phyloP scores from a whole-genome alignment of 2,888 invertebrate species.

The Eristalis arbustorum region DNA sequence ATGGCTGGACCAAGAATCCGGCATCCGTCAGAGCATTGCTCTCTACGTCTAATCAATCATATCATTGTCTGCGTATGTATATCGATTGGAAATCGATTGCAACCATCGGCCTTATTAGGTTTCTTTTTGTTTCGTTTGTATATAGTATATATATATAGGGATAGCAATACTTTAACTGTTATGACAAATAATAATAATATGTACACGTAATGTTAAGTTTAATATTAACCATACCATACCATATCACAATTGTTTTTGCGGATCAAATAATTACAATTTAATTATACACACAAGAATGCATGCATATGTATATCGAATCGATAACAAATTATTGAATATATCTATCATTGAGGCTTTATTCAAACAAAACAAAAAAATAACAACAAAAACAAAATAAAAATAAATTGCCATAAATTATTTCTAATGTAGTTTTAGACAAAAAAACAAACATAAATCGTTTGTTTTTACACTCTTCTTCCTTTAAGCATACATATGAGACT shows the following conservation, averaged over 20 bases:
- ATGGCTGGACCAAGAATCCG: slow-evolving; percentile 82
- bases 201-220: slow-evolving; percentile 32
- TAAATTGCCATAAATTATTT: slow-evolving; percentile 68
- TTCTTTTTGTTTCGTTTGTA: slow-evolving; percentile 43
- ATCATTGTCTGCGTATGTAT: background rate
- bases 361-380: slow-evolving; percentile 27
- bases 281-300: background rate
- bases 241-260: slow-evolving; percentile 13
- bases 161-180: slow-evolving; percentile 51
- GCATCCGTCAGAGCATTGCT: slow-evolving; percentile 71
- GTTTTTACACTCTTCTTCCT: background rate
- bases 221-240: slow-evolving; percentile 13
- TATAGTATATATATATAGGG: slow-evolving; percentile 26
- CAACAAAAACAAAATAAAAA: slow-evolving; percentile 28
- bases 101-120: slow-evolving; percentile 67
- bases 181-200: slow-evolving; percentile 6
- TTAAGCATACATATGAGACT: slow-evolving; percentile 4
- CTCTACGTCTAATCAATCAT: slow-evolving; percentile 70
- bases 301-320: slow-evolving; percentile 15
- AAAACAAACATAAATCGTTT: slow-evolving; percentile 29
- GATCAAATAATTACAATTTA: background rate
- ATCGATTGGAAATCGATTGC: slow-evolving; percentile 58
- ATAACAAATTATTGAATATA: slow-evolving; percentile 41
- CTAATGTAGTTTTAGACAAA: slow-evolving; percentile 36
- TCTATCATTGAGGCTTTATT: slow-evolving; percentile 64